Percentiles rank a stretch among this genome's conserved stretches.
These are phyloP conservation scores for Tachyglossus aculeatus DNA, from an alignment of 2,797 vertebrate genomes.

Conservation along the genomic window DNA sequence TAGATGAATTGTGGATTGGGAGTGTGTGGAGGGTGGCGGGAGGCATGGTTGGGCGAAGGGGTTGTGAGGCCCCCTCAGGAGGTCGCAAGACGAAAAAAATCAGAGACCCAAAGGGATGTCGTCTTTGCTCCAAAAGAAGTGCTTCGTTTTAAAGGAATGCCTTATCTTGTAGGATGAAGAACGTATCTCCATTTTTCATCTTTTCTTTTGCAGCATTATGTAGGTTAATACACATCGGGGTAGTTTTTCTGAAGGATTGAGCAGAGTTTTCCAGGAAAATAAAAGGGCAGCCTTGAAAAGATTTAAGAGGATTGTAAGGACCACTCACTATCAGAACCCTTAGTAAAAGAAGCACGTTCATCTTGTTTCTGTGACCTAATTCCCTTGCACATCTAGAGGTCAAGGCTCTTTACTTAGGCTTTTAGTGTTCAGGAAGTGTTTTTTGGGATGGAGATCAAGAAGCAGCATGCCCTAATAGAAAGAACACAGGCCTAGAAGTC, in stretches of 20 bases:
- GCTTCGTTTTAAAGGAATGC: too few relatives aligned
- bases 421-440: slow-evolving; percentile 31
- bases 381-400: neutral
- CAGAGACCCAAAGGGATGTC: too few relatives aligned
- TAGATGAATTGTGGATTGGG: too few relatives aligned
- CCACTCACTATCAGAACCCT: accelerated
- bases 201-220: neutral
- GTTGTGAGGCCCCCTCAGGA: too few relatives aligned
- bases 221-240: accelerated
- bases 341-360: slow-evolving; percentile 31
- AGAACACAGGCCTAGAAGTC: too few relatives aligned
- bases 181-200: neutral
- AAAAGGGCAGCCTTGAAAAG: neutral
- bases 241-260: accelerated
- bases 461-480: too few relatives aligned
- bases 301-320: neutral
- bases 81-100: too few relatives aligned
- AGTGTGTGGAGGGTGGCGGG: too few relatives aligned
- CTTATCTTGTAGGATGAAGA: neutral
- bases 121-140: too few relatives aligned
- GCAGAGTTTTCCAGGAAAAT: accelerated
- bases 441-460: slow-evolving; percentile 36
- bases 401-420: slow-evolving; percentile 24
- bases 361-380: slow-evolving; percentile 15
- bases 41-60: too few relatives aligned